Evolutionary conservation across 2,113 vertebrate species (phyloP).

Genomic region (Oryzias curvinotus): DNA sequence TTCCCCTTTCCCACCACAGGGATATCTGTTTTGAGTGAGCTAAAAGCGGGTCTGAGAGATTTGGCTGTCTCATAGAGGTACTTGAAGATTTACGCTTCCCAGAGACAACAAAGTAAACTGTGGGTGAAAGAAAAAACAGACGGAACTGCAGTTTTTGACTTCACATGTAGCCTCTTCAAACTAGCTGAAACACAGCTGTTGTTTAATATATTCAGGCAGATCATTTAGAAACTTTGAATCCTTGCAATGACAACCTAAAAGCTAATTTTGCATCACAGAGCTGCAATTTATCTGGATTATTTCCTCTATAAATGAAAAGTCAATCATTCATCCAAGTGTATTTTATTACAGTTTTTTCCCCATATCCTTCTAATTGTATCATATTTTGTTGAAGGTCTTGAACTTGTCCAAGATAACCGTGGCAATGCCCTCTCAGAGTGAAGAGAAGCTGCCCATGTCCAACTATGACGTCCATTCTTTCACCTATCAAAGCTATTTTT

Average conservation of each 20-base stretch:
- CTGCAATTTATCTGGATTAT: conserved; percentile 11
- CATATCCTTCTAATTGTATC: conserved; percentile 25
- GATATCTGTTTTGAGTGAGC: conserved; percentile 42
- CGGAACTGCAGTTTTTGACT: conserved; percentile 18
- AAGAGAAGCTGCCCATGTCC: conserved; percentile 50
- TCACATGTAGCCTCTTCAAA: conserved; percentile 10
- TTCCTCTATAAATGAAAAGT: conserved; percentile 25
- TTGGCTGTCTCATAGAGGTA: conserved; percentile 19
- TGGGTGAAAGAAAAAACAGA: conserved; percentile 33
- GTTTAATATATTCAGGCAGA: no score
- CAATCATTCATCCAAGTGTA: conserved; percentile 26
- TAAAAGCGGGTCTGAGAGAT: conserved; percentile 31
- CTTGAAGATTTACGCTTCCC: conserved; percentile 31
- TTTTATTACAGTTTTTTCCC: conserved; percentile 47
- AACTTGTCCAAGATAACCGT: conserved; percentile 44
- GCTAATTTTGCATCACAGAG: no score
- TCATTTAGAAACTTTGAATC: no score
- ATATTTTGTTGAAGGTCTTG: conserved; percentile 46
- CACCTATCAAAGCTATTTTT: conserved; percentile 66
- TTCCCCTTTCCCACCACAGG: neutral
- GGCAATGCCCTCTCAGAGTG: conserved; percentile 26
- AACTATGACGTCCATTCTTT: conserved; percentile 33
- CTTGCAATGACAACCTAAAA: no score
- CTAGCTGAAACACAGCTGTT: conserved; percentile 1
- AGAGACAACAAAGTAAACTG: conserved; percentile 28